phyloP scores from a whole-genome alignment of 1,140 invertebrate species.

The Drosophila pandora region DNA sequence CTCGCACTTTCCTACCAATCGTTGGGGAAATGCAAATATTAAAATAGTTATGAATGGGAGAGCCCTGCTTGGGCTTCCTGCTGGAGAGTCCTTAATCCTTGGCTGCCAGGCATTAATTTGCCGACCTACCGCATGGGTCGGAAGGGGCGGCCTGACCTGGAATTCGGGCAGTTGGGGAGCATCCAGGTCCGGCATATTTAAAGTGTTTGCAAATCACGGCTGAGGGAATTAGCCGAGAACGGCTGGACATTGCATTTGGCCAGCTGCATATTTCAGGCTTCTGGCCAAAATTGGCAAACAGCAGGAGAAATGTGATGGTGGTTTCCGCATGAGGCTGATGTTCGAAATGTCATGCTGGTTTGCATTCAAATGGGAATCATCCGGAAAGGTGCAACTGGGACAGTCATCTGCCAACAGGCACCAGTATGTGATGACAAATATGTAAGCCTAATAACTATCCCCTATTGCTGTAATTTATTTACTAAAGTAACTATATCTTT shows the following conservation, averaged over 20 bases:
- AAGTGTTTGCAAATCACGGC: slow-evolving; percentile 49
- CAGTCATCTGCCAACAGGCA: not conserved
- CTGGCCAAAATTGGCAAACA: slow-evolving; percentile 42
- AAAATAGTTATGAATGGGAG: slow-evolving; percentile 35
- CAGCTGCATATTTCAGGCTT: slow-evolving; percentile 19
- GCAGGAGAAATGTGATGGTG: not conserved
- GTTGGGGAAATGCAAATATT: slow-evolving; percentile 40
- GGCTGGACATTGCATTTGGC: slow-evolving; percentile 19
- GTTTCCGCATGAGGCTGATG: slow-evolving; percentile 1
- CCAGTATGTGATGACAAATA: not conserved
- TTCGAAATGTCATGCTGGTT: slow-evolving; percentile 13
- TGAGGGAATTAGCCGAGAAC: slow-evolving; percentile 6
- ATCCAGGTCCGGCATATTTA: slow-evolving; percentile 30
- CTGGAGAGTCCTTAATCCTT: slow-evolving; percentile 28
- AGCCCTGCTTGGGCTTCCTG: not conserved
- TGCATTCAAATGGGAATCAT: slow-evolving; percentile 13
- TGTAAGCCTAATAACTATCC: not conserved
- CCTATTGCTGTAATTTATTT: too few species aligned
- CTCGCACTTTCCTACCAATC: slow-evolving; percentile 1
- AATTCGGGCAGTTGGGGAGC: not conserved
- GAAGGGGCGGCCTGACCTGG: slow-evolving; percentile 1
- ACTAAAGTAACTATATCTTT: not conserved
- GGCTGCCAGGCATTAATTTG: slow-evolving; percentile 16
- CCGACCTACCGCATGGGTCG: slow-evolving; percentile 14
- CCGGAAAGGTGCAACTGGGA: not conserved